Percentiles rank a stretch among this genome's conserved stretches.
Conservation (phyloP, 1,140 invertebrate genomes). For the Ceratina calcarata region DNA sequence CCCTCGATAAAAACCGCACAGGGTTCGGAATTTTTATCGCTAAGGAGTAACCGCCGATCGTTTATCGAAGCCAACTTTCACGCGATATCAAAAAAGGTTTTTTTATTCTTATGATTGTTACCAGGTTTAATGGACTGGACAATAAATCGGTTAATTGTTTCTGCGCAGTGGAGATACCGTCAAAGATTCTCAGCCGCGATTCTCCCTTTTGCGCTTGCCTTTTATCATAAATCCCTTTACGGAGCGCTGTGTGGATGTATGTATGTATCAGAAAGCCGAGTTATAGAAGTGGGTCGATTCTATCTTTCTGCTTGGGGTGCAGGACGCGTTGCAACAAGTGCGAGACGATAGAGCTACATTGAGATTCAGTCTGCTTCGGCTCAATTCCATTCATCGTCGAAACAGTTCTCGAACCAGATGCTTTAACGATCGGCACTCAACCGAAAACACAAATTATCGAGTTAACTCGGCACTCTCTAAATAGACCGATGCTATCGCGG, state of each 20-base stretch:
- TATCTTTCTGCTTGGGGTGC: slow-evolving; percentile 67
- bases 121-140: background rate
- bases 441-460: slow-evolving; percentile 67
- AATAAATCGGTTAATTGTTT: slow-evolving; percentile 5
- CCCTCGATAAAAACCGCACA: slow-evolving; percentile 7
- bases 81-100: too few relatives aligned
- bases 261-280: slow-evolving; percentile 66
- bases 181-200: slow-evolving; percentile 33
- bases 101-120: background rate
- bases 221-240: slow-evolving; percentile 64
- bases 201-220: background rate
- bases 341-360: slow-evolving; percentile 61
- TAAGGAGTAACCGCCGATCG: slow-evolving; percentile 5
- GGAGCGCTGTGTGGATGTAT: slow-evolving; percentile 47
- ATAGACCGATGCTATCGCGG: slow-evolving; percentile 46
- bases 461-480: slow-evolving; percentile 53
- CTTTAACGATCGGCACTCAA: slow-evolving; percentile 63
- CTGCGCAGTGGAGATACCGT: slow-evolving; percentile 14
- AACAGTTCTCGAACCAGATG: slow-evolving; percentile 60
- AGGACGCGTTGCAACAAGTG: slow-evolving; percentile 65
- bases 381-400: slow-evolving; percentile 67
- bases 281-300: slow-evolving; percentile 69
- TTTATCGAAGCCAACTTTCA: background rate
- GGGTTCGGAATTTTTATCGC: slow-evolving; percentile 3
- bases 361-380: slow-evolving; percentile 62